Evolutionary conservation across 2,888 invertebrate genomes (phyloP).

Genomic region (Pyrrhosoma nymphula): DNA sequence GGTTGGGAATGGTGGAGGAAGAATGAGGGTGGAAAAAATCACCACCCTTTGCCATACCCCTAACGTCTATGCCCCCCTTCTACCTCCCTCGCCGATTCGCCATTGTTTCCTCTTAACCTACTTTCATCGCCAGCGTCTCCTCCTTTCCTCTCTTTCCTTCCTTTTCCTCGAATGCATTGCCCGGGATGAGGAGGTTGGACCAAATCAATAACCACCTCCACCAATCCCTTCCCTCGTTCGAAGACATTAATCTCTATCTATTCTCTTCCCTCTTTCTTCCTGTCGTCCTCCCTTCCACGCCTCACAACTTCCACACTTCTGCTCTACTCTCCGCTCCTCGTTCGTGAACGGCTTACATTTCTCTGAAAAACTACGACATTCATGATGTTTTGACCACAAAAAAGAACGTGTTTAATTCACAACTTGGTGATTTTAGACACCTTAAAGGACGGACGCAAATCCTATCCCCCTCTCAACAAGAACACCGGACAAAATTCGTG

Average conservation of each 20-base stretch:
- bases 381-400: no score
- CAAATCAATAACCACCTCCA: conserved; percentile 34
- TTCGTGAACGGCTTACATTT: neutral
- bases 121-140: conserved; percentile 10
- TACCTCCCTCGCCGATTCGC: neutral
- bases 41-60: neutral
- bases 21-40: neutral
- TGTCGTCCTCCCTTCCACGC: neutral
- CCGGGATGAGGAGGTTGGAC: conserved; percentile 37
- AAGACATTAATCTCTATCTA: conserved; percentile 59
- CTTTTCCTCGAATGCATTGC: conserved; percentile 21
- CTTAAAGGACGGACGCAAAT: no score
- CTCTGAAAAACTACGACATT: neutral
- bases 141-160: neutral
- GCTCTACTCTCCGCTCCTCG: neutral
- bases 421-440: no score
- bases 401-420: no score
- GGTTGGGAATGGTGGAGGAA: neutral
- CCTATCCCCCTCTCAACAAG: no score
- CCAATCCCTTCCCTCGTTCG: neutral
- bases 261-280: neutral
- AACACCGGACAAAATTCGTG: no score
- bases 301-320: neutral
- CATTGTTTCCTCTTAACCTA: conserved; percentile 26
- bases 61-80: neutral